Conservation (phyloP, 2,888 invertebrate species). For the Coremacera marginata region DNA sequence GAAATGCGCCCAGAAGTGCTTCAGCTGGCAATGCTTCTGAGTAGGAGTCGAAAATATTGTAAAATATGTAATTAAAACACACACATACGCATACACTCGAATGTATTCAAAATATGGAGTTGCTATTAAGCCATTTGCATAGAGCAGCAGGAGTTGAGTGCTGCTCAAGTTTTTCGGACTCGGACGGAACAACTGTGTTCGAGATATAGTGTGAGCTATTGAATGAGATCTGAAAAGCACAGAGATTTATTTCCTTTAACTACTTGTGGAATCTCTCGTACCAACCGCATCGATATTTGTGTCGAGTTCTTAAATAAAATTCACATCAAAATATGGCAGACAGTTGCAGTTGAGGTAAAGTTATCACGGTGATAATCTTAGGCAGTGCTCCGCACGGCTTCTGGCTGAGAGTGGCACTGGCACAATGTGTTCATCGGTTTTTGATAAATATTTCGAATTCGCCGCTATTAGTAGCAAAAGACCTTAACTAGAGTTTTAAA, state of each 20-base stretch:
- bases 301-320: not conserved
- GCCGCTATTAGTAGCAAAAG: no score
- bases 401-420: not conserved
- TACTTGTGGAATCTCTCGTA: not conserved
- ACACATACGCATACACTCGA: not conserved
- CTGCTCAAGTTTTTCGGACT: no score
- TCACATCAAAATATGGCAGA: conserved; percentile 1
- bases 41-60: not conserved
- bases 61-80: conserved; percentile 33
- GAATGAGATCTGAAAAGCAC: not conserved
- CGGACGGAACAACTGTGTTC: no score
- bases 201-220: not conserved
- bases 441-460: no score
- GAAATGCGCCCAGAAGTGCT: not conserved
- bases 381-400: not conserved
- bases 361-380: not conserved
- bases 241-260: conserved; percentile 11
- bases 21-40: not conserved
- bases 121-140: no score
- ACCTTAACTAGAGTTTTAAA: no score
- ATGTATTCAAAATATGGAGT: no score
- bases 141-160: no score
- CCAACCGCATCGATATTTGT: no score
- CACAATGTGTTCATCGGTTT: no score
- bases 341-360: not conserved